Conservation (phyloP, 1,140 invertebrate species). For the Sminthurinus signatus region DNA sequence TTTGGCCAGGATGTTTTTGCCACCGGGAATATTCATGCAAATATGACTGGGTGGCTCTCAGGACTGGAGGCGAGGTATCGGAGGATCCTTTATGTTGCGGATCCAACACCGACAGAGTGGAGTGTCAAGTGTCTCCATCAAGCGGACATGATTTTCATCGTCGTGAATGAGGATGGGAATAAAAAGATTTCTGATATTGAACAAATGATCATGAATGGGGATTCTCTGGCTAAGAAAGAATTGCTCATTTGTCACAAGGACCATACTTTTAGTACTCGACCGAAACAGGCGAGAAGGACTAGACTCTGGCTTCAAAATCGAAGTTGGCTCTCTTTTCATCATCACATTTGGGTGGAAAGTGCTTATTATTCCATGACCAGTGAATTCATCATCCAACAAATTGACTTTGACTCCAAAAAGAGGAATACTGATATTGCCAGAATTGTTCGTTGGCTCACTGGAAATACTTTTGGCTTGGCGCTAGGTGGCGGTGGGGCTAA, state of each 20-base stretch:
- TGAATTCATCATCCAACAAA: neutral
- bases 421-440: slow-evolving; percentile 18
- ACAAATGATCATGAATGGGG: slow-evolving; percentile 1
- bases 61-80: slow-evolving; percentile 7
- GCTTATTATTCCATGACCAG: slow-evolving; percentile 4
- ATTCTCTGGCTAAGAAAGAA: slow-evolving; percentile 24
- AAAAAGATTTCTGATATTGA: slow-evolving; percentile 9
- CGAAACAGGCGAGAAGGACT: slow-evolving; percentile 3
- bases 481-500: slow-evolving; percentile 31
- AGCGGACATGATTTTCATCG: slow-evolving; percentile 23
- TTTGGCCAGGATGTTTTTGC: neutral
- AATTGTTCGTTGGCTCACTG: slow-evolving; percentile 19
- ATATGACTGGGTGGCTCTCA: slow-evolving; percentile 7
- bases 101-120: slow-evolving; percentile 4
- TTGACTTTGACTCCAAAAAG: neutral
- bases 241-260: slow-evolving; percentile 17
- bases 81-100: slow-evolving; percentile 21
- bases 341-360: slow-evolving; percentile 17
- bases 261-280: neutral
- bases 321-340: slow-evolving; percentile 20
- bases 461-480: slow-evolving; percentile 15
- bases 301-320: slow-evolving; percentile 14
- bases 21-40: neutral
- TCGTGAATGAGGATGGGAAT: neutral
- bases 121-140: slow-evolving; percentile 20